Evolutionary conservation across 2,888 invertebrate species (phyloP), one percentile per base, ranked within the genome.

Genomic region (Hydrotaea cyrtoneurina): DNA sequence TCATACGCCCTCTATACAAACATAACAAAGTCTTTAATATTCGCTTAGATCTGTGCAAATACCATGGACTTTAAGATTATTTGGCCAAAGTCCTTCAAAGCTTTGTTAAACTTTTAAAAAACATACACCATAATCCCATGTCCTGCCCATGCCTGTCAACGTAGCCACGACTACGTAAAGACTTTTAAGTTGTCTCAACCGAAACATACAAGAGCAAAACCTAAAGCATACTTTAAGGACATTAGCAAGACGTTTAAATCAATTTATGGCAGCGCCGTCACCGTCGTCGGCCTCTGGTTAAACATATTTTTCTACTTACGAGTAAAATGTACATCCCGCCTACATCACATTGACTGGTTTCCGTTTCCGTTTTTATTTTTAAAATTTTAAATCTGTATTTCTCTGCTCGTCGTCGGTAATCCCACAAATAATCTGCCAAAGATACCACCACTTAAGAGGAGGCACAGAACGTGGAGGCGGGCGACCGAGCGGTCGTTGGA

Each of bases 261-360:
- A 53, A 53, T 53, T 53, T 53, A 53, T 17, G 53, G n/a, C 19
- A 53, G 7, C 53, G n/a, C 8, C 53, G 11, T 46, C 15, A 2
- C 10, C 31, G 2, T 31, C 1, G 39, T 39, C 36, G 3, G 36
- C 36, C 36, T 36, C 31, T 53, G n/a, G n/a, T 53, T 53, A n/a
- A n/a, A 53, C 53, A 53, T 17, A 53, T 53, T 53, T 53, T 53
- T 53, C 15, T 17, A 53, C 53, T 53, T 53, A 53, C 0, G 53
- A 53, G 2, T 17, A 53, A 53, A 8, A 53, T n/a, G 53, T 15
- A 53, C 7, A 53, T 53, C 53, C 53, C 7, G n/a, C 53, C 19
- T 17, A 50, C 46, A 46, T 50, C 26, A 75, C 50, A 75, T 75
- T 75, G 62, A 75, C n/a, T n/a, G n/a, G 62, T 59, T 62, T 11